Conservation (phyloP, 1,140 invertebrate species). For the Popillia japonica region DNA sequence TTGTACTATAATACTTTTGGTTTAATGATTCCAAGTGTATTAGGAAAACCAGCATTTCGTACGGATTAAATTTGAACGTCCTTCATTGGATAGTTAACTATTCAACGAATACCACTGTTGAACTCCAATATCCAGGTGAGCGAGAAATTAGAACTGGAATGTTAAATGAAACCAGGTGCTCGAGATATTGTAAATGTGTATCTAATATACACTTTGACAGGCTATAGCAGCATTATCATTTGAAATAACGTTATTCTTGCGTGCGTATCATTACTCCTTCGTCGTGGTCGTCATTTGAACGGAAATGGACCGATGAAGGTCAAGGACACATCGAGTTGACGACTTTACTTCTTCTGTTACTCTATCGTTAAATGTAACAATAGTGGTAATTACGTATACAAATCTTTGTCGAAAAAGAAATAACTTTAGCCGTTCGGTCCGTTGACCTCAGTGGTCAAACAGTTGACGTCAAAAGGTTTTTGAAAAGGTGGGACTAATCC, state of each 20-base stretch:
- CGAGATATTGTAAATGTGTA: conserved; percentile 1
- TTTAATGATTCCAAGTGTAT: no score
- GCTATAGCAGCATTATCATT: background rate
- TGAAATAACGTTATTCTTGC: background rate
- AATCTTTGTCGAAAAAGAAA: background rate
- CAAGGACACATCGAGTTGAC: background rate
- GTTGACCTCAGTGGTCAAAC: background rate
- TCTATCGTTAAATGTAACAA: conserved; percentile 6
- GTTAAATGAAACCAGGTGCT: conserved; percentile 6
- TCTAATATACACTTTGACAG: background rate
- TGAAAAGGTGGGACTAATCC: background rate
- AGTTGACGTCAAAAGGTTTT: background rate
- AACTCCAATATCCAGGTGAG: background rate
- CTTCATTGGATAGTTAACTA: no score
- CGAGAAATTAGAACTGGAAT: background rate
- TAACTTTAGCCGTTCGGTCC: background rate
- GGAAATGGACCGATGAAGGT: background rate
- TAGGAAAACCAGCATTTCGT: no score
- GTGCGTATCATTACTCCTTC: background rate
- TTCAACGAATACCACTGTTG: background rate
- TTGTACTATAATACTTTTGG: no score
- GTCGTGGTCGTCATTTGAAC: background rate
- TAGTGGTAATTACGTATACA: conserved; percentile 14
- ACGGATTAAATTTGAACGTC: no score
- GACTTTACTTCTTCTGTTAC: background rate